Evolutionary conservation across 2,113 vertebrate genomes (phyloP), one percentile per base, ranked within the genome.

Genomic region (Scolopax mira): DNA sequence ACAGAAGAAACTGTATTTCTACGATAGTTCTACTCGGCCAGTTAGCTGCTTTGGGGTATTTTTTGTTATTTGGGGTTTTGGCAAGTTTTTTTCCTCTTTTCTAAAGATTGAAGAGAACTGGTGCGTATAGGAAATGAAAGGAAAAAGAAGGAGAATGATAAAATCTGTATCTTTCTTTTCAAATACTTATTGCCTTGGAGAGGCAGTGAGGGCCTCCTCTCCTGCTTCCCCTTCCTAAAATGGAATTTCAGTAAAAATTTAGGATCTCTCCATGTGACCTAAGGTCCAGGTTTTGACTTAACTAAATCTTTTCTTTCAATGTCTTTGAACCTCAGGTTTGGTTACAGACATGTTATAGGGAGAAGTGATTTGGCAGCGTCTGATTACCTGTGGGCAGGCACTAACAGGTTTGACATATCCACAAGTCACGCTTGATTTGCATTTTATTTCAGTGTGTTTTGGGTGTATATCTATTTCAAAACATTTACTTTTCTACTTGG

Each of bases 291-390:
- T 65, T 65, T 70, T 73, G 62, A 55, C 7, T 73, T 77, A 48
- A 39, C 27, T 73, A 25, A 28, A 7, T 58, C 69, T 77, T 92
- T 71, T 54, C 39, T 71, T 86, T 73, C 5, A 28, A 1, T 66
- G 83, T 80, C 23, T 78, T 16, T 31, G 37, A 75, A 16, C 0
- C 3, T 61, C 28, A 41, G 11, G 19, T 88, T 66, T 86, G 58
- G 13, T 44, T 42, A 31, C 4, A 9, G 41, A 37, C 4, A 12
- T 0, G 3, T 9, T 24, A 2, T 0, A 57, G n/a, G 18, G 27
- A 10, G 57, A 90, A 39, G 49, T 57, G 33, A 58, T 79, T 57
- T 92, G 54, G 54, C 83, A 35, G 13, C 62, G 25, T 79, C 41
- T 1, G 13, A 24, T 65, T 82, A 60, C 21, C 0, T 5, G 31